phyloP scores from a whole-genome alignment of 2,888 invertebrate genomes.

The Parthenolecanium corni region DNA sequence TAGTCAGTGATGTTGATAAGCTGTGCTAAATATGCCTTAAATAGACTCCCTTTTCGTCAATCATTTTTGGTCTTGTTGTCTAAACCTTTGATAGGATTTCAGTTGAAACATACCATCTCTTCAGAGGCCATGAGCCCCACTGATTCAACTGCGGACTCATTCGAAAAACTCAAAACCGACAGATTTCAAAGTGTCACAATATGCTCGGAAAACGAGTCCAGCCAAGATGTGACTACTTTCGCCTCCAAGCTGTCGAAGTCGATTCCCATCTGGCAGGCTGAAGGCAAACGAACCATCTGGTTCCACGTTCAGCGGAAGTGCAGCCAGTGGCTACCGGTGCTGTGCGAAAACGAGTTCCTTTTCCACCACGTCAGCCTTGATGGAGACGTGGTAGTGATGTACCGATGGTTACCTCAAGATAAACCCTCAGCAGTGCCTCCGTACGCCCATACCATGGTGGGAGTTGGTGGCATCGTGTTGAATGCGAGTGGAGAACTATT shows the following conservation, averaged over 20 bases:
- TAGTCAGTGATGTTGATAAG: too few species aligned
- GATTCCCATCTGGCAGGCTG: constrained; percentile 5
- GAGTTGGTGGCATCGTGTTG: constrained; percentile 76
- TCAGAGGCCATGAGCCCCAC: too few species aligned
- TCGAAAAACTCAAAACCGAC: too few species aligned
- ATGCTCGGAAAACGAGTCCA: neutral
- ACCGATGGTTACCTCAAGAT: constrained; percentile 61
- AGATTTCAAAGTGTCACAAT: too few species aligned
- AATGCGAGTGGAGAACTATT: constrained; percentile 65
- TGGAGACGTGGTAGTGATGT: constrained; percentile 64
- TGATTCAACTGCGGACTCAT: too few species aligned
- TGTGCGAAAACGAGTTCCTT: constrained; percentile 59
- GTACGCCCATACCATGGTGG: constrained; percentile 69
- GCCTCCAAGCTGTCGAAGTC: constrained; percentile 4
- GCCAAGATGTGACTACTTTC: constrained; percentile 4
- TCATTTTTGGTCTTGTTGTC: too few species aligned
- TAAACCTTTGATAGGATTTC: too few species aligned
- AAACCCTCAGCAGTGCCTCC: constrained; percentile 55
- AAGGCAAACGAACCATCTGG: constrained; percentile 10
- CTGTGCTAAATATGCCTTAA: too few species aligned
- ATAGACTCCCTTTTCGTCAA: too few species aligned
- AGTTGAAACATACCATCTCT: too few species aligned
- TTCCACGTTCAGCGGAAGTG: constrained; percentile 9
- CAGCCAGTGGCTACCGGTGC: constrained; percentile 6
- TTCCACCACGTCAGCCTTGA: constrained; percentile 69